Base-by-base conservation (phyloP, 2,888 invertebrate species). In the Xylocampa areola region DNA sequence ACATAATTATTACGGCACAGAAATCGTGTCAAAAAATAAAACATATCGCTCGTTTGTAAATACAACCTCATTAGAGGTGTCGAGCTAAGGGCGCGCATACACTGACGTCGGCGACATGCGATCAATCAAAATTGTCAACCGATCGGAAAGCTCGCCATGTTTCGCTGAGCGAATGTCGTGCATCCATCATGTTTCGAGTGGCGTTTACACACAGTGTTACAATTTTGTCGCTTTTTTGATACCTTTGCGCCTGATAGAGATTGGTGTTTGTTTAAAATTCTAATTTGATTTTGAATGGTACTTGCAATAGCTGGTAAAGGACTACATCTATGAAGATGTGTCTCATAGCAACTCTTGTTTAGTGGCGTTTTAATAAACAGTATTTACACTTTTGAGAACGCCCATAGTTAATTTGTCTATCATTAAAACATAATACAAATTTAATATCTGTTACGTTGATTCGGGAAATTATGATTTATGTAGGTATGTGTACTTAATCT, bases 111-210 rank as follows among this genome's bases (percentile, higher is more conserved):
- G 33, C 58, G 63, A 55, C 57, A 40, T 54, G 75, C 81, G 88
- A 93, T 93, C 93, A 89, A 93, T 93, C 93, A 92, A 89, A 91
- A 91, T 90, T 92, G 92, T 93, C 93, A 92, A 87, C 83, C 89
- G 90, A 90, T 92, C 84, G 90, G 88, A 87, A 89, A 89, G 88
- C 86, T 82, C 84, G 82, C 81, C 85, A 83, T 84, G 87, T 85
- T 84, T 82, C 80, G 81, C 80, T 75, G 83, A 80, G 82, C 83
- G 84, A 82, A 80, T 85, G 86, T 81, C 83, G 76, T 59, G 66
- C 90, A 92, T 92, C 91, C 92, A 92, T 92, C 91, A 91, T 90
- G 74, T 73, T 73, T 73, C 68, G 76, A 77, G 79, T 68, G 74
- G n/a, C 74, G 78, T 78, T 73, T 72, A 76, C 73, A 74, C 16